Evolutionary conservation across 2,888 invertebrate species (phyloP), one percentile per base, ranked within the genome.

Genomic region (Ectobius pallidus): DNA sequence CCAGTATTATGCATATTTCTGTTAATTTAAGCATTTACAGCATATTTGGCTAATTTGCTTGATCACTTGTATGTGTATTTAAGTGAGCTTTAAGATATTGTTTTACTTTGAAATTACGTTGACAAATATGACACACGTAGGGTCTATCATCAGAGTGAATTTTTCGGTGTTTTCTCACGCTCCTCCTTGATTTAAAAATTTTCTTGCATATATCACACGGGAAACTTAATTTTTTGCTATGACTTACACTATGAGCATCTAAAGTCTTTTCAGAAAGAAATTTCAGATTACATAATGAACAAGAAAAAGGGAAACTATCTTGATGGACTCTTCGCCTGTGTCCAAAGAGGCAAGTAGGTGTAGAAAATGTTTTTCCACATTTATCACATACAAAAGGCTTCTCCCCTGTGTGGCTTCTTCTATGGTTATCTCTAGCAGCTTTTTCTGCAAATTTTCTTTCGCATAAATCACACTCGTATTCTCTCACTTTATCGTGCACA

Each of bases 271-370:
- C 80, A 4, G 88, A 81, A 49, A 85, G 84, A 79, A 88, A 90
- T 70, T 80, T 80, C 62, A 87, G 85, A 20, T 81, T 83, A 79
- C 90, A 90, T 75, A 87, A 86, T 0, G 84, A 83, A 80, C 90
- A 91, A 16, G 25, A 3, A 11, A 69, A 52, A 22, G 69, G 58
- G 25, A 55, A 58, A 18, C 11, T 27, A 83, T 86, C 83, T 42
- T 83, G 83, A 80, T 90, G 90, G 6, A 87, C 87, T 46, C 87
- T 85, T 65, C n/a, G n/a, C n/a, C 86, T 84, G 78, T 90, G 90
- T 22, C 87, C 88, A 80, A 89, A 88, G 52, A 90, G 80, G 0
- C 89, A 87, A 0, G 89, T 89, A 78, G 88, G 88, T 79, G 90
- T 90, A 72, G 88, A 88, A 82, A 90, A 90, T 0, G 87, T 80